A percentile compares a stretch with the other conserved stretches of the same genome.
Evolutionary conservation across 2,113 vertebrate genomes (phyloP).

Genomic region (Pelodiscus sinensis): DNA sequence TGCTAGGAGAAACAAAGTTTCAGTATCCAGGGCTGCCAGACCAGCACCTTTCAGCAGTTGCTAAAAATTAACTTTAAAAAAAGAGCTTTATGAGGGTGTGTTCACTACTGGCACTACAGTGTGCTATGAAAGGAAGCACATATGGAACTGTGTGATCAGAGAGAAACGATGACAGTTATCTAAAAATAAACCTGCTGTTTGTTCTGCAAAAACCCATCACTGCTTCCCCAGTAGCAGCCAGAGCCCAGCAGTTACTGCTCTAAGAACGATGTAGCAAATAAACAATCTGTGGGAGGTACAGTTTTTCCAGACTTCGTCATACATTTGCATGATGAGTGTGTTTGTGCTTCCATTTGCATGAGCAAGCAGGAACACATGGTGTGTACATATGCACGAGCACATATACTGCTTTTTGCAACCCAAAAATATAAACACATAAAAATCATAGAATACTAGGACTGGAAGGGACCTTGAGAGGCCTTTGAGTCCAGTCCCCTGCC

Average conservation of each 20-base stretch:
- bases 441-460: no score
- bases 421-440: no score
- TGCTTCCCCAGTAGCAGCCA: conserved; percentile 34
- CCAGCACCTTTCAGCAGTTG: conserved; percentile 56
- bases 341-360: not conserved
- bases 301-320: not conserved
- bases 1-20: conserved; percentile 13
- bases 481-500: no score
- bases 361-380: not conserved
- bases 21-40: conserved; percentile 16
- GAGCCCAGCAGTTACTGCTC: conserved; percentile 25
- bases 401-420: no score
- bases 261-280: conserved; percentile 28
- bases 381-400: not conserved
- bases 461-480: no score
- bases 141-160: conserved; percentile 41
- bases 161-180: conserved; percentile 40
- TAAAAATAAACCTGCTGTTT: conserved; percentile 60
- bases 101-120: conserved; percentile 42
- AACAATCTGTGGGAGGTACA: not conserved
- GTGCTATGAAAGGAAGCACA: conserved; percentile 62
- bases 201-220: conserved; percentile 6
- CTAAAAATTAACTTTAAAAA: conserved; percentile 63
- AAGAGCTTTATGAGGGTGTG: conserved; percentile 34
- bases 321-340: not conserved